Base-by-base conservation (phyloP, 2,888 invertebrate genomes). In the Nowickia ferox region DNA sequence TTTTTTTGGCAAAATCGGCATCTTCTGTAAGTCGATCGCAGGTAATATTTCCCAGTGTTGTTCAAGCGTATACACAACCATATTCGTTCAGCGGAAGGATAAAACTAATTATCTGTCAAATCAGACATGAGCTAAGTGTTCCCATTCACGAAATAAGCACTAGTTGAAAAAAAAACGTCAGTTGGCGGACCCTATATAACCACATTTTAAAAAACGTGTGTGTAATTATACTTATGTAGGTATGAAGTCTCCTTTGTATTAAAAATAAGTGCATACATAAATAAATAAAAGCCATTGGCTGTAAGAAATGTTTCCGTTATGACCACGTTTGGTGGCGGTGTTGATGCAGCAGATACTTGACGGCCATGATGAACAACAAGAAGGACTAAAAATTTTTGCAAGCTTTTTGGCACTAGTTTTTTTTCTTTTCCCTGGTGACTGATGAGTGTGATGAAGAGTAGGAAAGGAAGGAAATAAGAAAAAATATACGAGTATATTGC, bases 361-460 rank as follows among this genome's bases (percentile, higher is more conserved):
- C 72, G 46, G 68, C 61, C 13, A 48, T 42, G 57, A 72, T 76
- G 61, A 77, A 76, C 65, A 66, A 72, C 30, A 84, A 80, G 53
- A 11, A 46, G 51, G 42, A 66, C 11, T 30, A 44, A 72, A 63
- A 77, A 9, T 2, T 46, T 66, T 57, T 59, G 2, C 22, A 69
- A 82, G 63, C 46, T 71, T 76, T 69, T 83, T 83, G 82, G 82
- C 82, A 83, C 65, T 66, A 30, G 30, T 15, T 69, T 66, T 38
- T 57, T 68, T 53, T 55, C 17, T 57, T 42, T 48, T 30, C 38
- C 38, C 57, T 65, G 44, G 13, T 63, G 59, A 59, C 40, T 77
- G 66, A 53, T 51, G 51, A 19, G 48, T 11, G 22, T 46, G 8
- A 48, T 72, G 59, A 63, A 75, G 74, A 71, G 48, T 65, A 42